A percentile compares a stretch with the other conserved stretches of the same genome.
Evolutionary conservation across 2,797 vertebrate genomes (phyloP).

Genomic region (Mycteria americana): DNA sequence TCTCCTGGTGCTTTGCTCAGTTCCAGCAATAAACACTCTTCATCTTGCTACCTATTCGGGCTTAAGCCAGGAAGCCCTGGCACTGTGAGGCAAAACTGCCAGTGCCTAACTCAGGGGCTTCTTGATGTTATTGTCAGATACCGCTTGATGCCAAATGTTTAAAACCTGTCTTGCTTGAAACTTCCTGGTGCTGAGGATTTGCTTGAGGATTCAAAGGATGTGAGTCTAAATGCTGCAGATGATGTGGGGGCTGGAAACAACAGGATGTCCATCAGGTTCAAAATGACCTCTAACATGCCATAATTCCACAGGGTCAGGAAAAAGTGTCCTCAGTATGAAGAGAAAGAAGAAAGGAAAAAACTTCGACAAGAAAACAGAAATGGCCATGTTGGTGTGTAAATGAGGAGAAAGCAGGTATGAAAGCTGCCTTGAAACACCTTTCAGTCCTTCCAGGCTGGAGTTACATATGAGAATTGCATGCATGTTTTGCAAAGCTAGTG

Average conservation of each 20-base stretch:
- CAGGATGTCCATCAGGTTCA: background rate
- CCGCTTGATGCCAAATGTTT: background rate
- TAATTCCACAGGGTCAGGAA: constrained; percentile 71
- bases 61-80: background rate
- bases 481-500: background rate
- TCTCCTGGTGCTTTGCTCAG: background rate
- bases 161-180: background rate
- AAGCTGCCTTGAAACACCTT: background rate
- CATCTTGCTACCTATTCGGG: background rate
- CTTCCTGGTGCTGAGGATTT: background rate
- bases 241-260: background rate
- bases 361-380: constrained; percentile 77
- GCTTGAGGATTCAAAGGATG: background rate
- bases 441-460: background rate
- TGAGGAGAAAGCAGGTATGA: constrained; percentile 57
- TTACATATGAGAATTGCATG: background rate
- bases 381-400: constrained; percentile 63
- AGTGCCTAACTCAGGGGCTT: background rate
- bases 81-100: background rate
- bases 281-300: background rate
- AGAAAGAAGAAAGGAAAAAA: constrained; percentile 78
- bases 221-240: background rate
- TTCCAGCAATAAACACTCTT: background rate
- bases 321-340: constrained; percentile 69
- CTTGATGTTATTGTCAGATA: background rate